Evolutionary conservation across 2,888 invertebrate species (phyloP).

Genomic region (Brachypalpus laphriformis): DNA sequence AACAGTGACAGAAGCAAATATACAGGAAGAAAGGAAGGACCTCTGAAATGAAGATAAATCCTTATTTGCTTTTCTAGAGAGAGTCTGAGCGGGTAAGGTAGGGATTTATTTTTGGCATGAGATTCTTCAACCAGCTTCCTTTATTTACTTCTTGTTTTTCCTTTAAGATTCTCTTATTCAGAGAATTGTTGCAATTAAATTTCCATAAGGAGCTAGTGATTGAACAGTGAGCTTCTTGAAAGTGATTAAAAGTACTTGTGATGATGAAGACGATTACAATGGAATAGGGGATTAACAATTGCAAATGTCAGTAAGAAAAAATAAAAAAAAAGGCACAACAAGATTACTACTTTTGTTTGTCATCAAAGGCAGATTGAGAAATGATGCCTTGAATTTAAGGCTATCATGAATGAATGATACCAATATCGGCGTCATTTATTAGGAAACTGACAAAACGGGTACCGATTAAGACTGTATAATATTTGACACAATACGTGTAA

Average conservation of each 20-base stretch:
- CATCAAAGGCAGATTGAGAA: too few species aligned
- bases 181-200: constrained; percentile 45
- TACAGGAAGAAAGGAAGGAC: background rate
- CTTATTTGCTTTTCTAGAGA: background rate
- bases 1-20: background rate
- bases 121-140: constrained; percentile 6
- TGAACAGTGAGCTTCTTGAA: background rate
- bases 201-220: constrained; percentile 23
- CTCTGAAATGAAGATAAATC: constrained; percentile 33
- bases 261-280: background rate
- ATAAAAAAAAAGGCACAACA: too few species aligned
- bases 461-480: too few species aligned
- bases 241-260: background rate
- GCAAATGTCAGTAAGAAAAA: too few species aligned
- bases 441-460: too few species aligned
- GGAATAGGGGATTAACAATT: too few species aligned
- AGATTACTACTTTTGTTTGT: too few species aligned
- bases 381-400: too few species aligned
- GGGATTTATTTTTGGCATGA: constrained; percentile 34
- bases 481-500: too few species aligned
- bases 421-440: too few species aligned
- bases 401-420: too few species aligned
- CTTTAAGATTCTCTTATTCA: background rate
- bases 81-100: background rate
- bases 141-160: constrained; percentile 19